A percentile compares a stretch with the other conserved stretches of the same genome.
Conservation (phyloP, 2,797 vertebrate species). For the Diplodus sargus region DNA sequence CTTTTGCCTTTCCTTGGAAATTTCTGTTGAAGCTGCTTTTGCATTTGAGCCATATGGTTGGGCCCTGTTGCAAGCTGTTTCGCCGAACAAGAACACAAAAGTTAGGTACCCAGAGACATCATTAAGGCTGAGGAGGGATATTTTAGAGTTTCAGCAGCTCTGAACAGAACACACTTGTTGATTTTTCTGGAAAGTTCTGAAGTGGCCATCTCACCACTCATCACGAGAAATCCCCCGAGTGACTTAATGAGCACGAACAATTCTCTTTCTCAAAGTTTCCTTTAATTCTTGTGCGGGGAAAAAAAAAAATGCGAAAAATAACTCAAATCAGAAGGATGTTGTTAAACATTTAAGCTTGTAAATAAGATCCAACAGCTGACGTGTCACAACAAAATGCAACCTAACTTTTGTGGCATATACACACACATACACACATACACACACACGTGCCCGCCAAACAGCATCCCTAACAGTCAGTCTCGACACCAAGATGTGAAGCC, state of each 20-base stretch:
- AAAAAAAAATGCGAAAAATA: neutral
- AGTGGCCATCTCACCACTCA: slow-evolving; percentile 17
- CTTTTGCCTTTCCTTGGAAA: slow-evolving; percentile 34
- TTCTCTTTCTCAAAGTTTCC: neutral
- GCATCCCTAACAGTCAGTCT: slow-evolving; percentile 53
- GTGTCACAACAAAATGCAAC: slow-evolving; percentile 28
- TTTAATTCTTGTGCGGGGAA: neutral
- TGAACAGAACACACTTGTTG: slow-evolving; percentile 51
- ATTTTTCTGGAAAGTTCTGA: slow-evolving; percentile 33
- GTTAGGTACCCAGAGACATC: slow-evolving; percentile 67
- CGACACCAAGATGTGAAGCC: slow-evolving; percentile 79
- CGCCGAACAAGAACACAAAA: slow-evolving; percentile 65
- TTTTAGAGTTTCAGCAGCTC: slow-evolving; percentile 61
- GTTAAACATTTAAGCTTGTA: slow-evolving; percentile 22
- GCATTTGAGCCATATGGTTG: slow-evolving; percentile 72
- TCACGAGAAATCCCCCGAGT: neutral
- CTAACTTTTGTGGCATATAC: neutral
- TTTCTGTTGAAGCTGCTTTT: slow-evolving; percentile 58
- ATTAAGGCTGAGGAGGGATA: slow-evolving; percentile 62
- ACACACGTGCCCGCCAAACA: slow-evolving; percentile 16
- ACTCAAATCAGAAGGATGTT: neutral
- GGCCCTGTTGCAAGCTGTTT: slow-evolving; percentile 72
- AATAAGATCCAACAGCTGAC: slow-evolving; percentile 32
- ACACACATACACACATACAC: neutral
- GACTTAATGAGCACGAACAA: neutral